phyloP scores from a whole-genome alignment of 2,797 vertebrate species.

The Enoplosus armatus region DNA sequence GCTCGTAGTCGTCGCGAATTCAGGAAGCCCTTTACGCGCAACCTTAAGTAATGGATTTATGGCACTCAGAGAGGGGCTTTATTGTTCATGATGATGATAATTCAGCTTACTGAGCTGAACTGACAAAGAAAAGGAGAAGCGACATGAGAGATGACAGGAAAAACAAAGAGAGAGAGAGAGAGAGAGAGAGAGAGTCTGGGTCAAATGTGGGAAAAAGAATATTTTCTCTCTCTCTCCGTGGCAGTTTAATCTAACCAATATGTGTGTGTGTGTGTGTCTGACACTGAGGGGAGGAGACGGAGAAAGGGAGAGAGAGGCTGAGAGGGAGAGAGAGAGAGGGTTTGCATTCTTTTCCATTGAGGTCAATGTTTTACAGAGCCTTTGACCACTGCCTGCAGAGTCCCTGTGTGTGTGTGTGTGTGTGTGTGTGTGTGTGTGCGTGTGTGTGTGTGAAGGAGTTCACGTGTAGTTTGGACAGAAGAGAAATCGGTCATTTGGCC shows the following conservation, averaged over 20 bases:
- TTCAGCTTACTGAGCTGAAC: slow-evolving; percentile 4
- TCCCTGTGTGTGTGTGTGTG: slow-evolving; percentile 14
- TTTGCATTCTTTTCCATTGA: slow-evolving; percentile 82
- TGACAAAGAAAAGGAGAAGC: slow-evolving; percentile 2
- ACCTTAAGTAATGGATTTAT: too few relatives aligned
- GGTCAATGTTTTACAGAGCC: slow-evolving; percentile 68
- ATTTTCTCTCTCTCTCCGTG: slow-evolving; percentile 51
- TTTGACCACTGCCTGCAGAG: slow-evolving; percentile 66
- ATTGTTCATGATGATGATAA: slow-evolving; percentile 12
- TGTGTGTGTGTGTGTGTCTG: slow-evolving; percentile 73
- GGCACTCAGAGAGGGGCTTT: neutral
- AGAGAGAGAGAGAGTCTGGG: slow-evolving; percentile 30
- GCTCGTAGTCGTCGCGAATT: neutral
- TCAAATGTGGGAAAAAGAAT: slow-evolving; percentile 55
- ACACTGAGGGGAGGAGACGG: slow-evolving; percentile 73
- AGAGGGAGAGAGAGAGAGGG: slow-evolving; percentile 32
- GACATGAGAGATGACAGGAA: slow-evolving; percentile 18
- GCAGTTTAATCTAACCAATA: slow-evolving; percentile 80
- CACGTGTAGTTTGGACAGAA: neutral
- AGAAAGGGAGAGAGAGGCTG: slow-evolving; percentile 23
- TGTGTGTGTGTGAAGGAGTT: neutral
- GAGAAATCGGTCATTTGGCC: neutral
- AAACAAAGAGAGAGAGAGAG: neutral
- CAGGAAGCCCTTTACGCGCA: neutral
- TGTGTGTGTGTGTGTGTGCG: neutral